phyloP scores from a whole-genome alignment of 2,797 vertebrate species.

The Hapalemur alaotrensis region DNA sequence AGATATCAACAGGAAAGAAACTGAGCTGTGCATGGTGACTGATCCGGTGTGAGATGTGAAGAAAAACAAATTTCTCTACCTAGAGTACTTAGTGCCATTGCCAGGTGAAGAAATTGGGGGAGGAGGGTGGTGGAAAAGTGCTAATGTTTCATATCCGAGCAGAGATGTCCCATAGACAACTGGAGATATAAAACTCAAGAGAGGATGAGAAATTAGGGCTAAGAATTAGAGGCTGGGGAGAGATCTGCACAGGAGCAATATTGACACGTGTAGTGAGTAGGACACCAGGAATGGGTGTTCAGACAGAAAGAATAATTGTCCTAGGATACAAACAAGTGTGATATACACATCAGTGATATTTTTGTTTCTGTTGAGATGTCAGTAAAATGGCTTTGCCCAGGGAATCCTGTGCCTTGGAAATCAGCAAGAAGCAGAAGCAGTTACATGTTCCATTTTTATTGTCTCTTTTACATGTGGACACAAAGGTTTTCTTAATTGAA shows the following conservation, averaged over 20 bases:
- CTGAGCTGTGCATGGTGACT: not conserved
- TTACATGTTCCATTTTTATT: not conserved
- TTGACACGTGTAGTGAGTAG: not conserved
- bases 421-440: not conserved
- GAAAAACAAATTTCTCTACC: not conserved
- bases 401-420: not conserved
- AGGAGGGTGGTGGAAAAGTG: not conserved
- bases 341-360: not conserved
- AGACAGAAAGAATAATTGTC: not conserved
- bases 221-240: not conserved
- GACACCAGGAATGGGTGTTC: not conserved
- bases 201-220: not conserved
- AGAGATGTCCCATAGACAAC: not conserved
- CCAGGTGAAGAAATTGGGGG: not conserved
- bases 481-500: not conserved
- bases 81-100: not conserved
- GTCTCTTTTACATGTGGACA: slow-evolving; percentile 1
- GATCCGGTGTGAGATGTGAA: not conserved
- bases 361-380: not conserved
- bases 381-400: not conserved
- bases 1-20: not conserved
- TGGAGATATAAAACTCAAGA: not conserved
- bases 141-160: not conserved
- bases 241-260: not conserved
- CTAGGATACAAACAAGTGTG: not conserved